Base-by-base conservation (phyloP, 2,888 invertebrate species). In the Pristionchus japonicus region DNA sequence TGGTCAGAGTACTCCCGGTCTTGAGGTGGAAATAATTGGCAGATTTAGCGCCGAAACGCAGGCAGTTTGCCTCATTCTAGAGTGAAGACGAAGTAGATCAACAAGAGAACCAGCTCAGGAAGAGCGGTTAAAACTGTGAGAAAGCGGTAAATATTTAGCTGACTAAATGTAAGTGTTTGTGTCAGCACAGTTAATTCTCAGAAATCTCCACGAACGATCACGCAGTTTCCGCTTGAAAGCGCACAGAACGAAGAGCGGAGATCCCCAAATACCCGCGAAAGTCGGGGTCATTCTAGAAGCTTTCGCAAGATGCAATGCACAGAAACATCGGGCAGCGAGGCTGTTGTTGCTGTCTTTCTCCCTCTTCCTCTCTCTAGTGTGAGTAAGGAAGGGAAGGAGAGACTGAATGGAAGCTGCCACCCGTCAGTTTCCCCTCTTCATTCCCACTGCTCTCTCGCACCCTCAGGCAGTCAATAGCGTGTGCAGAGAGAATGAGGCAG, bases 311-410 rank as follows among this genome's bases (percentile, higher is more conserved):
- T 27, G 77, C n/a, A n/a, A 47, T 40, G 77, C n/a, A n/a, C n/a
- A n/a, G 77, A 77, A 77, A 77, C 67, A 67, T 34, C 67, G 67
- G 67, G 57, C 13, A 70, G 70, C 37, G 31, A 20, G 43, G 77
- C 40, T 77, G 77, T 77, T 77, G 77, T 77, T 77, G 77, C 77
- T 77, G 31, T 67, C 64, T 67, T 34, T 67, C 64, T 31, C 7
- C 31, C 64, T 67, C 34, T 67, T n/a, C 13, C 31, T 70, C 70
- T 70, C 70, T 70, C 37, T 80, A 80, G 49, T 47, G 82, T 83
- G 82, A 52, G 82, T 83, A 52, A 47, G 37, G 77, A 40, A 77
- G 77, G 43, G 80, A 49, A 40, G 31, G 80, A 47, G 80, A 80
- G 80, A n/a, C n/a, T 49, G 49, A 80, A 34, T 52, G 82, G 52